Evolutionary conservation across 2,888 invertebrate species (phyloP), one percentile per base, ranked within the genome.

Genomic region (Eueremaeus valkanovi): DNA sequence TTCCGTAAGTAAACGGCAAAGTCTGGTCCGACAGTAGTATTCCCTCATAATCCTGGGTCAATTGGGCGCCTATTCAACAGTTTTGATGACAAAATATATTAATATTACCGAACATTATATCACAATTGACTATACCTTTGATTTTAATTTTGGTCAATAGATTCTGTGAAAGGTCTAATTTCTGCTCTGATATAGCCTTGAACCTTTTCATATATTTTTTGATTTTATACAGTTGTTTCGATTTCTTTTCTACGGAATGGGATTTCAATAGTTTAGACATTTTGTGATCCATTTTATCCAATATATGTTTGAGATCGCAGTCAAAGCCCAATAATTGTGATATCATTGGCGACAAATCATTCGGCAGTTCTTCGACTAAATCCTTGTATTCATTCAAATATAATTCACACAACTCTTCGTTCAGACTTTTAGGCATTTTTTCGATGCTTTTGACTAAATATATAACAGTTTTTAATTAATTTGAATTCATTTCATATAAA

Each of bases 261-360:
- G 21, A 11, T 29, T 58, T n/a, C 1, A 18, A 2, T 2, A 31
- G 8, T 40, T 66, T 66, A 21, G 9, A 9, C 21, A 13, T 3
- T 11, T 66, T 36, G 1, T 40, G n/a, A 11, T 66, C 24, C 9
- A 36, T 40, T 66, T 66, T 66, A 40, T 40, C 40, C 31, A 66
- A 11, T 21, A 33, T 3, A 11, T 66, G 36, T 1, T 33, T 21
- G 1, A 66, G 8, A 18, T 36, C 0, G 1, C 16, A 40, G 40
- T 66, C 40, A 11, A 40, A 24, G n/a, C 40, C 29, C 3, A 58
- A 21, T 13, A 66, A 40, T 40, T 36, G 31, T 24, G 66, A 66
- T 5, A 66, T 13, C 66, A 40, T 40, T 66, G 36, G 66, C 66
- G 66, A 36, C 66, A 66, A 66, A 66, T 66, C 66, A 11, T 66